A percentile compares a stretch with the other conserved stretches of the same genome.
phyloP scores from a whole-genome alignment of 1,140 invertebrate species.

The Ylistrum balloti region DNA sequence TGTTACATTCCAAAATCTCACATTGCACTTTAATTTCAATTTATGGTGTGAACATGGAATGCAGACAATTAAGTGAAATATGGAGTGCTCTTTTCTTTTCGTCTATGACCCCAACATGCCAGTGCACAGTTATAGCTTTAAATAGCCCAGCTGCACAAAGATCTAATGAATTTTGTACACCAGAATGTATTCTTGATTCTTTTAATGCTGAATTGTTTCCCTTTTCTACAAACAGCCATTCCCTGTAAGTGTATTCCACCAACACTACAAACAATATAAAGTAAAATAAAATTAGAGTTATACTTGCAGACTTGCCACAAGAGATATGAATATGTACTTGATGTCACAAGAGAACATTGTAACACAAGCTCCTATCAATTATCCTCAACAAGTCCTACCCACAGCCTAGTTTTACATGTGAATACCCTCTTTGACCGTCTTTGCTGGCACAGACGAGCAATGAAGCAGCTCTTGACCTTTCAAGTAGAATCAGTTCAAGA shows the following conservation, averaged over 20 bases:
- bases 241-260: background rate
- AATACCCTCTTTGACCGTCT: background rate
- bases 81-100: background rate
- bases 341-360: background rate
- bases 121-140: background rate
- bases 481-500: conserved; percentile 38
- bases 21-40: conserved; percentile 11
- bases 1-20: background rate
- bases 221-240: background rate
- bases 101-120: background rate
- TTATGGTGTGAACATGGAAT: conserved; percentile 16
- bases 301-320: conserved; percentile 13
- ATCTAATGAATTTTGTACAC: background rate
- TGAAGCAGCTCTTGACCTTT: conserved; percentile 26
- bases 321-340: conserved; percentile 34
- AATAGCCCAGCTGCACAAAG: background rate
- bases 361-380: background rate
- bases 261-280: background rate
- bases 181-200: background rate
- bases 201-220: background rate
- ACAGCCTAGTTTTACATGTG: conserved; percentile 13
- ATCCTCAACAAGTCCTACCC: background rate
- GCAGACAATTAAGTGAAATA: background rate
- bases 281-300: conserved; percentile 27
- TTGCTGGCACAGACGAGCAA: background rate